A percentile compares a stretch with the other conserved stretches of the same genome.
These are phyloP conservation scores for Amphimallon solstitiale DNA, from an alignment of 2,888 invertebrate species.

Conservation along the genomic window DNA sequence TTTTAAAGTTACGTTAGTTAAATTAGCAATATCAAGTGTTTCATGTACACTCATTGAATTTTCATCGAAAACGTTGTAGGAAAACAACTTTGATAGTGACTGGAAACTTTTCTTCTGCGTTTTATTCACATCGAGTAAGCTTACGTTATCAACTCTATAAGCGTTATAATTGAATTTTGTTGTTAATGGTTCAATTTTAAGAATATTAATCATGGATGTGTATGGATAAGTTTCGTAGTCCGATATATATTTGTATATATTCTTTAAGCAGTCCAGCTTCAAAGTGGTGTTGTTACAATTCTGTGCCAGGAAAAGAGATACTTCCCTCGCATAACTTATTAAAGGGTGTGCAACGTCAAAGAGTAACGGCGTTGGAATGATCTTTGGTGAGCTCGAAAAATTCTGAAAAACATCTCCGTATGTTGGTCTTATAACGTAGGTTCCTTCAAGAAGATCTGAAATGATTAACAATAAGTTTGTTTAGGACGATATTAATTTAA, in stretches of 20 bases:
- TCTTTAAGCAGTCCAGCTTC: constrained; percentile 54
- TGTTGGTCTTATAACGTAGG: constrained; percentile 56
- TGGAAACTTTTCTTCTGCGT: constrained; percentile 46
- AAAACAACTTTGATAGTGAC: constrained; percentile 52
- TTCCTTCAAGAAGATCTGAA: constrained; percentile 56
- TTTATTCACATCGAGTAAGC: constrained; percentile 10
- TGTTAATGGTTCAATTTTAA: constrained; percentile 56
- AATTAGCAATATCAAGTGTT: constrained; percentile 31
- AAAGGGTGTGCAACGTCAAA: constrained; percentile 59
- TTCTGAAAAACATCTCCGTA: constrained; percentile 49
- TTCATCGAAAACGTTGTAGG: constrained; percentile 56
- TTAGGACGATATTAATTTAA: background rate
- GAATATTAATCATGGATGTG: constrained; percentile 6
- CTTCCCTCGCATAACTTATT: constrained; percentile 50
- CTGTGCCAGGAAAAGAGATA: constrained; percentile 49
- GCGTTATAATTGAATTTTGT: constrained; percentile 57
- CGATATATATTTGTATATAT: constrained; percentile 38
- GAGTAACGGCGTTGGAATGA: constrained; percentile 55
- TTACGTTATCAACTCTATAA: constrained; percentile 49
- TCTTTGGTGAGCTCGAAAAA: constrained; percentile 47
- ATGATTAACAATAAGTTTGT: constrained; percentile 29
- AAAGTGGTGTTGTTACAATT: constrained; percentile 56
- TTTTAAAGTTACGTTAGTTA: constrained; percentile 29
- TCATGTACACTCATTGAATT: constrained; percentile 52
- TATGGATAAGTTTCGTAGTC: background rate